Base-by-base conservation (phyloP, 1,140 invertebrate genomes). In the Wasmannia auropunctata region DNA sequence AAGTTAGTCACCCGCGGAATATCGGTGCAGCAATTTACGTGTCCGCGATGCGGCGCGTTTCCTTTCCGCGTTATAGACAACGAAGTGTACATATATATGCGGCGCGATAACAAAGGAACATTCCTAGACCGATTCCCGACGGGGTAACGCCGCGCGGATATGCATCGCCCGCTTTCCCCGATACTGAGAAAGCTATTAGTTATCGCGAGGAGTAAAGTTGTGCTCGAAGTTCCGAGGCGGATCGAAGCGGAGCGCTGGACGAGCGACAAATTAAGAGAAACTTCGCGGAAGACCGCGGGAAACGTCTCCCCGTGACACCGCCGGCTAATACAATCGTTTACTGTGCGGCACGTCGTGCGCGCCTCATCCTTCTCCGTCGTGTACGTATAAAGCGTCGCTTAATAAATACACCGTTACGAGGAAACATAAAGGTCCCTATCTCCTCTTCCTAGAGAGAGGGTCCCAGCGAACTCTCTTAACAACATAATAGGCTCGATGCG, bases 321-420 rank as follows among this genome's bases (percentile, higher is more conserved):
- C n/a, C n/a, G 34, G 14, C 16, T 34, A 28, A 40, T 51, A 51
- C 49, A 80, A 11, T n/a, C 56, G 54, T 14, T 40, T 31, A 25
- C 34, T 34, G 70, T 19, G 34, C 4, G 69, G 34, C 14, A 49
- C 16, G 8, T 28, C 25, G 65, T 69, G 19, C 46, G n/a, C 54
- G 25, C 37, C 5, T 43, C 31, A 65, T 22, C 22, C 14, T 69
- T 49, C 31, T n/a, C 22, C 49, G 10, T 58, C 37, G 62, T 7
- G 28, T 7, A 58, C 22, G 8, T 56, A 74, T 46, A 49, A 79
- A 34, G 43, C 43, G 51, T 54, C 54, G 19, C 37, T 56, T 86
- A 70, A 80, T 80, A 86, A 86, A 81, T 86, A 74, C 75, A 88
- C 83, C 69, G 87, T 88, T 88, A 89, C 37, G 51, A 54, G 86